phyloP scores from a whole-genome alignment of 2,888 invertebrate species.

The Pseudococcus longispinus region DNA sequence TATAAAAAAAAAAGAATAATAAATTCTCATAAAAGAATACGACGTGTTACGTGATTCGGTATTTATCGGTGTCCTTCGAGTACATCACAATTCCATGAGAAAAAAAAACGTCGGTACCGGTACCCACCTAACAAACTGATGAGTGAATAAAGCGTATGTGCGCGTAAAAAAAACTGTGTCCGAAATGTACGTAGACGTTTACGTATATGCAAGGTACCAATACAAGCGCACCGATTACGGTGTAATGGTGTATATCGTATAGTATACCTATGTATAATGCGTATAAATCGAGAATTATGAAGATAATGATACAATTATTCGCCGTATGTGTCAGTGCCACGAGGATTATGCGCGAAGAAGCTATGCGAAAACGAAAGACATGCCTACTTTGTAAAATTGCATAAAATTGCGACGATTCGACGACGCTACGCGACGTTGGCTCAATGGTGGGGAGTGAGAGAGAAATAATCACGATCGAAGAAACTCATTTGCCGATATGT shows the following conservation, averaged over 20 bases:
- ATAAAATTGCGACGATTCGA: neutral
- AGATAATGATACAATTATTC: neutral
- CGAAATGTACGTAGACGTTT: neutral
- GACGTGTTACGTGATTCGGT: conserved; percentile 35
- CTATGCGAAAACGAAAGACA: neutral
- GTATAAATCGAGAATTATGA: neutral
- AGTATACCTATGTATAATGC: too few species aligned
- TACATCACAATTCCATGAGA: conserved; percentile 10
- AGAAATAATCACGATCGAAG: neutral
- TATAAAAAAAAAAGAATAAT: neutral
- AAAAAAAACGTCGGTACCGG: neutral
- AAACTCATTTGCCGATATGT: too few species aligned
- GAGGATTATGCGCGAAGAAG: neutral
- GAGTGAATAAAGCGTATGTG: neutral
- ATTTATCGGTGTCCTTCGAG: conserved; percentile 33
- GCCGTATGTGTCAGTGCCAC: neutral
- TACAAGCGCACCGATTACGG: neutral
- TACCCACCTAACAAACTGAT: neutral
- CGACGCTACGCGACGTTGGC: neutral
- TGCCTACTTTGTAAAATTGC: neutral
- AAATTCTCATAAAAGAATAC: conserved; percentile 37
- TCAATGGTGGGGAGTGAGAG: neutral
- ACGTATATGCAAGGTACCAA: neutral
- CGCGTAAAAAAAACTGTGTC: neutral
- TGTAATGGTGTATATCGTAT: too few species aligned